phyloP scores from a whole-genome alignment of 37 sponge, comb jelly and placozoan species.

The Haliclona indistincta region DNA sequence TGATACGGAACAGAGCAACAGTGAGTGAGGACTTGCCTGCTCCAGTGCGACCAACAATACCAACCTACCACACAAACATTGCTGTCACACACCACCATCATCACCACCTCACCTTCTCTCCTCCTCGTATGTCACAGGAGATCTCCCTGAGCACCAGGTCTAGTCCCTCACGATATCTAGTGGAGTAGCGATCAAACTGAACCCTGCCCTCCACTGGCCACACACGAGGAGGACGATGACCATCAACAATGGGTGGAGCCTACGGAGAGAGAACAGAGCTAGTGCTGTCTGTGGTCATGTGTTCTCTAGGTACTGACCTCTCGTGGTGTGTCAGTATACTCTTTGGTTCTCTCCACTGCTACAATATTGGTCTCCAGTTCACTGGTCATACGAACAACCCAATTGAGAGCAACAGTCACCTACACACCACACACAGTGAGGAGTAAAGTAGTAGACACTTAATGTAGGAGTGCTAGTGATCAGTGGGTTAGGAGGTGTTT shows the following conservation, averaged over 20 bases:
- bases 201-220: constrained; percentile 91
- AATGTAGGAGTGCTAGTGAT: no score
- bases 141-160: constrained; percentile 88
- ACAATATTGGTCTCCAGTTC: constrained; percentile 95
- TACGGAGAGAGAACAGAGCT: no score
- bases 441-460: no score
- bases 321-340: constrained; percentile 78
- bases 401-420: constrained; percentile 81
- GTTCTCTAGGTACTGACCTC: constrained; percentile 52
- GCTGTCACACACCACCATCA: no score
- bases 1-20: constrained; percentile 93
- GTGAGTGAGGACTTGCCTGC: constrained; percentile 99
- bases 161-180: constrained; percentile 89
- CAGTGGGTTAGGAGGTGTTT: no score
- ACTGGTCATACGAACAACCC: constrained; percentile 93
- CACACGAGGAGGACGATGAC: constrained; percentile 66
- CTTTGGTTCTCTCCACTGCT: constrained; percentile 92
- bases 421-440: neutral
- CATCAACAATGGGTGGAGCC: constrained; percentile 73
- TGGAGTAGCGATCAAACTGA: constrained; percentile 79
- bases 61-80: constrained; percentile 70
- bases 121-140: constrained; percentile 66
- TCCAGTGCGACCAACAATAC: constrained; percentile 96
- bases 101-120: constrained; percentile 85
- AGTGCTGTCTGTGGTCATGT: no score